phyloP scores from a whole-genome alignment of 1,140 invertebrate species.

The Lepidurus arcticus region DNA sequence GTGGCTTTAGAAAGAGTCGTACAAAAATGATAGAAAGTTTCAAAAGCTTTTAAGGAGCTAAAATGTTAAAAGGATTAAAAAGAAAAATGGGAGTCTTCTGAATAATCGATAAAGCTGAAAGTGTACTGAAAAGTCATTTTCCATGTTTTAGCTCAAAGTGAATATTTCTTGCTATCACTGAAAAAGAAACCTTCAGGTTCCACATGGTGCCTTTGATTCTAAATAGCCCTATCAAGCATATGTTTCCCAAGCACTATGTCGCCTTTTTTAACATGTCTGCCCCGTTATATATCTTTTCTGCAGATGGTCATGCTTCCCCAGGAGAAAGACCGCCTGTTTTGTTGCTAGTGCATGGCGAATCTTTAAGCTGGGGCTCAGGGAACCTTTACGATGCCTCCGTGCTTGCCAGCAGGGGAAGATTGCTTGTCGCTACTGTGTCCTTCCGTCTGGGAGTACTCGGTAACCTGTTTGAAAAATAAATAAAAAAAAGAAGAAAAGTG shows the following conservation, averaged over 20 bases:
- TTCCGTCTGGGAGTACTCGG: slow-evolving; percentile 80
- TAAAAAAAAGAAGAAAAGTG: background rate
- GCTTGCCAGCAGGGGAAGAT: slow-evolving; percentile 74
- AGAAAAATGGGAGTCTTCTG: background rate
- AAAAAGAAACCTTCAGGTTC: background rate
- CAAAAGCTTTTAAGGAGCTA: background rate
- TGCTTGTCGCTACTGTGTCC: slow-evolving; percentile 84
- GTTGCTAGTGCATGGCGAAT: slow-evolving; percentile 76
- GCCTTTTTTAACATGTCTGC: background rate
- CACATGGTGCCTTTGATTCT: background rate
- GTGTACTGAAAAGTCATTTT: background rate
- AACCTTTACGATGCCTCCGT: slow-evolving; percentile 80
- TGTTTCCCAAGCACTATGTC: background rate
- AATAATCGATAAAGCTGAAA: background rate
- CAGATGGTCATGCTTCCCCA: slow-evolving; percentile 29
- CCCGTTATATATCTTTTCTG: slow-evolving; percentile 18
- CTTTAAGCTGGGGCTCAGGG: slow-evolving; percentile 76
- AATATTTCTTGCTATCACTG: background rate
- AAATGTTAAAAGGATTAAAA: background rate
- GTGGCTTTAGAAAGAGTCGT: background rate
- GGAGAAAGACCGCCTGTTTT: slow-evolving; percentile 53
- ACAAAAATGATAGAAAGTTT: background rate
- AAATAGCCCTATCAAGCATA: background rate
- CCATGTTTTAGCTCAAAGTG: background rate
- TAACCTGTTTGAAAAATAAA: slow-evolving; percentile 43